These are phyloP conservation scores for Gymnosoma rotundatum DNA, from an alignment of 2,888 invertebrate genomes.

Conservation along the genomic window DNA sequence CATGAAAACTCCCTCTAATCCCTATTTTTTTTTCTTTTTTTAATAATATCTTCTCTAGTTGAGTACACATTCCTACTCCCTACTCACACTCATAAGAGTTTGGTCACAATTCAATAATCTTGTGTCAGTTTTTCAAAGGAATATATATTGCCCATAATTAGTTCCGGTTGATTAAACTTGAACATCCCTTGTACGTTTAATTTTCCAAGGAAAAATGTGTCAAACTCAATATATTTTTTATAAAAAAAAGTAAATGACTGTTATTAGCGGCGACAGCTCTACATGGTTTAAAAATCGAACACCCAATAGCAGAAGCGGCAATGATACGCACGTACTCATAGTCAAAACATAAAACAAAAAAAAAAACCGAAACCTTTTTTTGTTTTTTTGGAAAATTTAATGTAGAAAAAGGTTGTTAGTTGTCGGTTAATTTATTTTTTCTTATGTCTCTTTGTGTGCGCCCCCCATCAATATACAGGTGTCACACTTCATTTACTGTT, in stretches of 20 bases:
- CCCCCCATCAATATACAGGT: conserved; percentile 61
- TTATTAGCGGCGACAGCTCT: conserved; percentile 68
- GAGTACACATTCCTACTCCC: not conserved
- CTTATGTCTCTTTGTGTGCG: not conserved
- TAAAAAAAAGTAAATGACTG: conserved; percentile 30
- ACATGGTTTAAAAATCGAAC: conserved; percentile 60
- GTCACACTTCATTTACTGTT: conserved; percentile 66
- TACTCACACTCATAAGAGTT: not conserved
- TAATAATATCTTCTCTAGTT: not conserved
- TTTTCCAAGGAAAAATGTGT: conserved; percentile 45
- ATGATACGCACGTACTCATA: conserved; percentile 29
- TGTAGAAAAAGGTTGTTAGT: conserved; percentile 40
- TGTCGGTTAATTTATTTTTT: conserved; percentile 22
- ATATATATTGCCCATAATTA: conserved; percentile 54
- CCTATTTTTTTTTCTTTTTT: not conserved
- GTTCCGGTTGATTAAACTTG: conserved; percentile 68
- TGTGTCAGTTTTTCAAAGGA: conserved; percentile 13
- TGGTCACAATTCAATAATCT: conserved; percentile 34
- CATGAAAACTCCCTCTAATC: not conserved
- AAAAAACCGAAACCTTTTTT: conserved; percentile 49
- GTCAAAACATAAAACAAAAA: not conserved
- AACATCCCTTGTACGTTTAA: conserved; percentile 62
- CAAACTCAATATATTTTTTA: conserved; percentile 26
- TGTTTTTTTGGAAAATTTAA: conserved; percentile 5
- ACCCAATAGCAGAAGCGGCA: conserved; percentile 22